Conservation (phyloP, 2,113 vertebrate genomes). For the Scatophagus argus region DNA sequence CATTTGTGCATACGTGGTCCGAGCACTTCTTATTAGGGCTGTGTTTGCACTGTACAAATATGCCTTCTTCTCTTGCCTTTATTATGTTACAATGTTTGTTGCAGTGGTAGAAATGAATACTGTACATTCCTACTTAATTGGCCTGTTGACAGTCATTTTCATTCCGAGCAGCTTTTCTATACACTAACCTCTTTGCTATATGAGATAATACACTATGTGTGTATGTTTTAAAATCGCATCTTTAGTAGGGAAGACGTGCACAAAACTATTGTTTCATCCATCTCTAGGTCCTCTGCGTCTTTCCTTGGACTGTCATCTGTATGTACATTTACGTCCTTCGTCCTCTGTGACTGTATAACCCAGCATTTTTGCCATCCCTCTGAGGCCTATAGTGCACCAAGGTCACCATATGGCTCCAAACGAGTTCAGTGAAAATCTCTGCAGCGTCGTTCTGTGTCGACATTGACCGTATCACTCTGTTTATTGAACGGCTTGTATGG, state of each 20-base stretch:
- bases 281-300: background rate
- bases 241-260: background rate
- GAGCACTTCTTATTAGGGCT: conserved; percentile 34
- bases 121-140: conserved; percentile 14
- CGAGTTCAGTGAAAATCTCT: conserved; percentile 35
- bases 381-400: conserved; percentile 35
- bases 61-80: conserved; percentile 26
- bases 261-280: background rate
- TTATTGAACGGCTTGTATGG: conserved; percentile 7
- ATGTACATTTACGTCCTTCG: conserved; percentile 35
- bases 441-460: conserved; percentile 46
- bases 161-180: background rate
- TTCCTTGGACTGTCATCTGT: background rate
- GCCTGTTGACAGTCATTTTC: conserved; percentile 30
- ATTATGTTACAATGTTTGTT: conserved; percentile 17
- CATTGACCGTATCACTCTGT: conserved; percentile 33
- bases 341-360: conserved; percentile 30
- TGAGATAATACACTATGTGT: conserved; percentile 1
- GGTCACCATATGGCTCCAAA: conserved; percentile 72
- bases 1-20: conserved; percentile 45
- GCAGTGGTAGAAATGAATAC: conserved; percentile 20
- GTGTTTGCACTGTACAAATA: conserved; percentile 48
- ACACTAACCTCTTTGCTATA: background rate
- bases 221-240: conserved; percentile 1
- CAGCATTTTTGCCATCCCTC: conserved; percentile 39